Evolutionary conservation across 2,888 invertebrate genomes (phyloP).

Genomic region (Stenichneumon culpator): DNA sequence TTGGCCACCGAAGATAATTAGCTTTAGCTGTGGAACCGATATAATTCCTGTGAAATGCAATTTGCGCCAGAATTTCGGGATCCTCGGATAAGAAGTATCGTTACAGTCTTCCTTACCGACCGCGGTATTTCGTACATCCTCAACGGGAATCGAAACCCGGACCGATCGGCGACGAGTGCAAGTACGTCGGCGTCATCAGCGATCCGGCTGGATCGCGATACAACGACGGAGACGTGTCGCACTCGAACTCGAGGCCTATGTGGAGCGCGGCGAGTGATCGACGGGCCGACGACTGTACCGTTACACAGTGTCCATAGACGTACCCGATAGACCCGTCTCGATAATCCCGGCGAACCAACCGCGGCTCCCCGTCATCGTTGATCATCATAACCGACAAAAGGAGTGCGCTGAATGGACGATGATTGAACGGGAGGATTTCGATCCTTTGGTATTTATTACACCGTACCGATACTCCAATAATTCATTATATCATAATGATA

Average conservation of each 20-base stretch:
- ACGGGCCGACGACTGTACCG: background rate
- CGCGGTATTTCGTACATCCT: too few relatives aligned
- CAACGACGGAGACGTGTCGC: too few relatives aligned
- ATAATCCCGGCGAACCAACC: background rate
- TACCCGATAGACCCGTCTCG: background rate
- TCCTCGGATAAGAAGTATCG: background rate
- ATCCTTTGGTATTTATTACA: constrained; percentile 14
- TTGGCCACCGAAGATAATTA: too few relatives aligned
- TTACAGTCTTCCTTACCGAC: background rate
- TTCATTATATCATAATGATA: background rate
- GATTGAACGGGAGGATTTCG: background rate
- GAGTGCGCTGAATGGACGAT: background rate
- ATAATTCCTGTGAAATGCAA: too few relatives aligned
- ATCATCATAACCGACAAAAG: constrained; percentile 10
- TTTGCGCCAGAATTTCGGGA: background rate
- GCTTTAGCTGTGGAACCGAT: too few relatives aligned
- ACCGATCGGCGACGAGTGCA: too few relatives aligned
- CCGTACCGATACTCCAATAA: background rate
- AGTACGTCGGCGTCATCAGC: too few relatives aligned
- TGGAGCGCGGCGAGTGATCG: background rate
- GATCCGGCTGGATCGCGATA: too few relatives aligned
- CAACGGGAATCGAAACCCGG: too few relatives aligned
- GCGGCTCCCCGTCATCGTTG: background rate
- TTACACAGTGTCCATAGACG: background rate
- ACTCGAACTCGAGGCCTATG: background rate